Evolutionary conservation across 2,113 vertebrate genomes (phyloP).

Genomic region (Gulo gulo): DNA sequence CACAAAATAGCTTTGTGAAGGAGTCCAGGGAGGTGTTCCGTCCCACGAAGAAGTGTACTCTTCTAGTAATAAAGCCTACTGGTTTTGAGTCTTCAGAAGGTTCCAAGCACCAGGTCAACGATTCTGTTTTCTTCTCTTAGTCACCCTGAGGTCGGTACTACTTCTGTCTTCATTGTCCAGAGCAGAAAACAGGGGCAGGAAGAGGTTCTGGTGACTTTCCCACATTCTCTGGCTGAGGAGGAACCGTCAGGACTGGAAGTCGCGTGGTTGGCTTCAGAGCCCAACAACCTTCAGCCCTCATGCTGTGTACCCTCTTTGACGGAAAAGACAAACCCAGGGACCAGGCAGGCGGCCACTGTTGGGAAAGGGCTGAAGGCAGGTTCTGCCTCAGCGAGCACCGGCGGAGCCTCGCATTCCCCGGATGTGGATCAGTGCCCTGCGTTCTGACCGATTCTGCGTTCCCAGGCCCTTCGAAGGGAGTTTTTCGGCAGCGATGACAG

Average conservation of each 20-base stretch:
- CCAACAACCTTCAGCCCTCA: not conserved
- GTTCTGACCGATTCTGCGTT: not conserved
- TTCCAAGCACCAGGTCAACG: not conserved
- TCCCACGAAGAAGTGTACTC: not conserved
- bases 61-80: not conserved
- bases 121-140: not conserved
- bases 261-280: not conserved
- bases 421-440: not conserved
- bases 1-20: not conserved
- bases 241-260: not conserved
- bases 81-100: not conserved
- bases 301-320: not conserved
- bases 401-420: not conserved
- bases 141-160: not conserved
- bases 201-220: not conserved
- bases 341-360: not conserved
- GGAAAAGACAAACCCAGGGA: not conserved
- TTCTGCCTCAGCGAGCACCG: not conserved
- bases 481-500: not conserved
- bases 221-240: not conserved
- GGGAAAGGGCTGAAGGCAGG: not conserved
- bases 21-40: not conserved
- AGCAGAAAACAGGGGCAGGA: not conserved
- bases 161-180: not conserved
- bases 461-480: not conserved